Base-by-base conservation (phyloP, 2,888 invertebrate species). In the Lomographa bimaculata region DNA sequence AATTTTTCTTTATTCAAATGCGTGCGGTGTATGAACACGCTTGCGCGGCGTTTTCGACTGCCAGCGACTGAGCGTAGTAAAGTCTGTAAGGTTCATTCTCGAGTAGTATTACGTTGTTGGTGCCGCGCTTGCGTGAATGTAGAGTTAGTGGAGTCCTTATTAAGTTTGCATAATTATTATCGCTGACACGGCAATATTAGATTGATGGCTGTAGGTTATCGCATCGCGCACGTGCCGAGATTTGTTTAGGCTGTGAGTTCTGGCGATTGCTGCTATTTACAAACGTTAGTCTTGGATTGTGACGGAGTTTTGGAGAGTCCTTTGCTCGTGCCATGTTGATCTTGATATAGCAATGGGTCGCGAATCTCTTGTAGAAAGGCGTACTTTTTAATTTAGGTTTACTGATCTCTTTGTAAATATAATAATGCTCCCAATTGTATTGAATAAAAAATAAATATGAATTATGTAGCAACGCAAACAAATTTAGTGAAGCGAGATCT, bases 11-110 rank as follows among this genome's bases (percentile, higher is more conserved):
- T 57, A 52, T 47, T 38, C 6, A 18, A 57, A 36, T 39, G 50
- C 52, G 53, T 52, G 42, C 50, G 40, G 42, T 50, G 60, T 50
- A 39, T 10, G 6, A 7, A 21, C 75, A 80, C 84, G 81, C 77
- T 71, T 74, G 78, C 80, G 68, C 76, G 65, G 46, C 42, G 68
- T 56, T 60, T 23, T 67, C 64, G 71, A 56, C 73, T 65, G 65
- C 71, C 66, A 64, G 69, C 75, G 77, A 83, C 83, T 82, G 83
- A 79, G 65, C 64, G 66, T 63, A 25, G 14, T 36, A 33, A 60
- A 64, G 51, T 62, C 60, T 45, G 53, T 60, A 63, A 51, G 54
- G 63, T 62, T 50, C 62, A 68, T 58, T 64, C 52, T 56, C 46
- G 39, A 32, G 25, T 76, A 77, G 75, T 75, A 77, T 77, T 77